Base-by-base conservation (phyloP, 1,140 invertebrate genomes). In the Drosophila rhopaloa region DNA sequence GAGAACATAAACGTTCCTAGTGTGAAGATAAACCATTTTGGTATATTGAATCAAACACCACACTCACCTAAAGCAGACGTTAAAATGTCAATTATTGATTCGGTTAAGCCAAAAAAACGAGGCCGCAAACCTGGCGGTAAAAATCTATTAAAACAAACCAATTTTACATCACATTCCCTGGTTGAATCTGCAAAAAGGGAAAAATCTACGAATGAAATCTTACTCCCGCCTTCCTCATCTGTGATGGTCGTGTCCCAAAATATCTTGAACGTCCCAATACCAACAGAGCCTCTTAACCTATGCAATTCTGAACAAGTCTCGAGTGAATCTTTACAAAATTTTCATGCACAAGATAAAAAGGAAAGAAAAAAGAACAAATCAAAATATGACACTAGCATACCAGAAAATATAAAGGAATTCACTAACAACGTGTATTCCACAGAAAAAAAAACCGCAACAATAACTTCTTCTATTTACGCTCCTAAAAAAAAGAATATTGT, bases 81-180 rank as follows among this genome's bases (percentile, higher is more conserved):
- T 24, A 58, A 76, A 37, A 27, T 72, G 13, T 37, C 59, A 11
- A 37, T 38, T 11, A 51, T 35, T 29, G 72, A 77, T n/a, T 8
- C 35, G 4, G 13, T 37, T 9, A 91, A 83, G 43, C 77, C 90
- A 0, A 91, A 78, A 27, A 91, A 91, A 55, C 75, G 91, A 2
- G 90, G 91, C 10, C 84, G 91, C 9, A 91, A 91, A 16, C 84
- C 90, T 14, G 91, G 86, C 1, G 80, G 81, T 0, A 91, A 91
- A 58, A 90, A 91, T 76, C 62, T 63, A 19, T 11, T 37, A 16
- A 66, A 54, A 53, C 13, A 37, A 29, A 13, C 27, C 2, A 38
- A 37, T 29, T 11, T 19, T n/a, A 5, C 47, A 43, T 38, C 6
- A 77, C 67, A 43, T 3, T 19, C 65, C 7, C 35, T 35, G 5